Evolutionary conservation across 2,888 invertebrate genomes (phyloP).

Genomic region (Lithophane socia): DNA sequence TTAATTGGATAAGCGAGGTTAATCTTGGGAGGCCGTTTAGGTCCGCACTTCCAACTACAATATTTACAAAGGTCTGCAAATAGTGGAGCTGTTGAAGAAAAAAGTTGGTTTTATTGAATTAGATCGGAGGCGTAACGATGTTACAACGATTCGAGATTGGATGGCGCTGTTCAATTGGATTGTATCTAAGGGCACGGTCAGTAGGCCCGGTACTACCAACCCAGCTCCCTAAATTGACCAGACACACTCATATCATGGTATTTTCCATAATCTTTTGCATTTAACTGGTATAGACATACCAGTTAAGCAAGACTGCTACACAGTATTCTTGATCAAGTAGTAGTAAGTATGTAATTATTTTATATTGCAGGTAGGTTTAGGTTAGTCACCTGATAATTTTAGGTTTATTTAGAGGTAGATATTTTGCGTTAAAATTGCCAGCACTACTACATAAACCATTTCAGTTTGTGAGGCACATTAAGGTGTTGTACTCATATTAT

Average conservation of each 20-base stretch:
- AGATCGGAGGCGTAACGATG: slow-evolving; percentile 60
- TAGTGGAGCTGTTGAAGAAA: slow-evolving; percentile 60
- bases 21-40: slow-evolving; percentile 74
- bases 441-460: neutral
- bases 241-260: neutral
- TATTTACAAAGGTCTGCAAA: slow-evolving; percentile 76
- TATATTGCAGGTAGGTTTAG: neutral
- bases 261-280: neutral
- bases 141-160: slow-evolving; percentile 59
- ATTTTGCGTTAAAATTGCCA: neutral
- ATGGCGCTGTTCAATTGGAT: slow-evolving; percentile 51
- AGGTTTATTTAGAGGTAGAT: neutral
- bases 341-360: slow-evolving; percentile 1
- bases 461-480: neutral
- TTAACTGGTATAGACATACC: no score
- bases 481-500: neutral
- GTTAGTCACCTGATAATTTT: neutral
- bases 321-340: neutral
- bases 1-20: slow-evolving; percentile 73
- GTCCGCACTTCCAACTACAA: slow-evolving; percentile 70
- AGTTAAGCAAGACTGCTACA: no score
- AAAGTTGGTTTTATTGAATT: slow-evolving; percentile 66
- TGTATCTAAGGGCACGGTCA: slow-evolving; percentile 41
- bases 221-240: neutral
- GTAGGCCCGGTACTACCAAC: slow-evolving; percentile 8